These are phyloP conservation scores for Drosophila sordidapex DNA, from an alignment of 2,888 invertebrate genomes.

Conservation along the genomic window DNA sequence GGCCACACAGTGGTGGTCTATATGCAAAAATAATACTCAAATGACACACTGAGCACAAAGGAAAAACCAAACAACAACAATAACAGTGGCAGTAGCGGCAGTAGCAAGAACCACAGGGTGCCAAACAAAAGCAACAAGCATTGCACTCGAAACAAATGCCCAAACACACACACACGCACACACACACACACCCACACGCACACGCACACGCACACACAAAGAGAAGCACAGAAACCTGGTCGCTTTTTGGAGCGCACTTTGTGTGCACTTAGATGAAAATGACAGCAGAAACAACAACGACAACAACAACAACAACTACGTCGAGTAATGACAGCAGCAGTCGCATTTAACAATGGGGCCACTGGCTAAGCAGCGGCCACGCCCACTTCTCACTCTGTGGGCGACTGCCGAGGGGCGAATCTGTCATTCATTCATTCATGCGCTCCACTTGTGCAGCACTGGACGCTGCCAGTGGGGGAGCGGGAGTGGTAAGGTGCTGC, in stretches of 20 bases:
- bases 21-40: slow-evolving; percentile 70
- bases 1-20: slow-evolving; percentile 42
- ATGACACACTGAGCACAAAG: slow-evolving; percentile 53
- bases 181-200: slow-evolving; percentile 16
- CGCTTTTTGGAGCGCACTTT: slow-evolving; percentile 70
- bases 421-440: slow-evolving; percentile 71
- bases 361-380: slow-evolving; percentile 67
- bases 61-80: slow-evolving; percentile 30
- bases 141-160: slow-evolving; percentile 58
- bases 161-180: slow-evolving; percentile 20
- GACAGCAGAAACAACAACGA: slow-evolving; percentile 53
- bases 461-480: slow-evolving; percentile 49
- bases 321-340: slow-evolving; percentile 66
- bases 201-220: slow-evolving; percentile 9
- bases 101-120: slow-evolving; percentile 36
- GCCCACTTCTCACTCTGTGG: slow-evolving; percentile 65
- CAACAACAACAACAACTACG: slow-evolving; percentile 41
- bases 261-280: slow-evolving; percentile 75
- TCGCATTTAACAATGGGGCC: slow-evolving; percentile 71
- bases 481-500: slow-evolving; percentile 31
- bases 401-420: slow-evolving; percentile 61
- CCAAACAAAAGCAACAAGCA: slow-evolving; percentile 65
- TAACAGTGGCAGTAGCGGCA: slow-evolving; percentile 29
- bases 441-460: slow-evolving; percentile 69
- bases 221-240: slow-evolving; percentile 48